Percentiles rank a stretch among this genome's conserved stretches.
Evolutionary conservation across 2,797 vertebrate genomes (phyloP).

Genomic region (Brotogeris chrysoptera): DNA sequence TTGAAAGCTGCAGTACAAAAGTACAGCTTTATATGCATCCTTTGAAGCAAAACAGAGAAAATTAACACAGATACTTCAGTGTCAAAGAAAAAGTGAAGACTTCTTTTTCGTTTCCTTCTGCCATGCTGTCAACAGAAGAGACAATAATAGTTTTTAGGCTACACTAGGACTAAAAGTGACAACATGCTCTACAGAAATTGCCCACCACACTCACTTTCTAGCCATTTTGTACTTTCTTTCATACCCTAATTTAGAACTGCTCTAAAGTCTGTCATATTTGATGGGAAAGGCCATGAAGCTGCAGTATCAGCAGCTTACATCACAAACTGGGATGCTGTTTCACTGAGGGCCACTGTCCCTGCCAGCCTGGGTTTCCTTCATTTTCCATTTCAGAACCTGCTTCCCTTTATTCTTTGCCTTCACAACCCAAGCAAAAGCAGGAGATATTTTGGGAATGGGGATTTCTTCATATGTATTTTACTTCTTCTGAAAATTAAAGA

Average conservation of each 20-base stretch:
- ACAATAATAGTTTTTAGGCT: slow-evolving; percentile 66
- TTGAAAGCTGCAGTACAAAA: neutral
- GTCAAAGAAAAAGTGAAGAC: neutral
- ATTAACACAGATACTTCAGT: neutral
- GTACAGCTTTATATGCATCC: neutral
- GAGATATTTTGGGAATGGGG: neutral
- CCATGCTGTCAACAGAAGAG: slow-evolving; percentile 38
- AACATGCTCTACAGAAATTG: slow-evolving; percentile 58
- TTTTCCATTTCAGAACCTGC: neutral
- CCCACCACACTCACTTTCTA: slow-evolving; percentile 24
- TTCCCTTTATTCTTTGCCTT: neutral
- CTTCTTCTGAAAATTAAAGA: neutral
- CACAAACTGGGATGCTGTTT: slow-evolving; percentile 28
- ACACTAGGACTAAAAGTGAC: slow-evolving; percentile 65
- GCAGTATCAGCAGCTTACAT: slow-evolving; percentile 40
- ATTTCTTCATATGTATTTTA: neutral
- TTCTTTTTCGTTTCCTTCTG: neutral
- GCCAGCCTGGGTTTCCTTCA: neutral
- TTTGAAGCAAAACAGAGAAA: neutral
- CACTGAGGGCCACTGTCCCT: slow-evolving; percentile 37
- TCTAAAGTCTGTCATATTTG: slow-evolving; percentile 68
- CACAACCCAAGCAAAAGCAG: neutral
- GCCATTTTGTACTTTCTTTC: slow-evolving; percentile 44
- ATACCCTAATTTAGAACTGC: slow-evolving; percentile 51
- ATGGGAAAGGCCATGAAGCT: slow-evolving; percentile 56